A percentile compares a stretch with the other conserved stretches of the same genome.
Evolutionary conservation across 2,113 vertebrate species (phyloP).

Genomic region (Spea bombifrons): DNA sequence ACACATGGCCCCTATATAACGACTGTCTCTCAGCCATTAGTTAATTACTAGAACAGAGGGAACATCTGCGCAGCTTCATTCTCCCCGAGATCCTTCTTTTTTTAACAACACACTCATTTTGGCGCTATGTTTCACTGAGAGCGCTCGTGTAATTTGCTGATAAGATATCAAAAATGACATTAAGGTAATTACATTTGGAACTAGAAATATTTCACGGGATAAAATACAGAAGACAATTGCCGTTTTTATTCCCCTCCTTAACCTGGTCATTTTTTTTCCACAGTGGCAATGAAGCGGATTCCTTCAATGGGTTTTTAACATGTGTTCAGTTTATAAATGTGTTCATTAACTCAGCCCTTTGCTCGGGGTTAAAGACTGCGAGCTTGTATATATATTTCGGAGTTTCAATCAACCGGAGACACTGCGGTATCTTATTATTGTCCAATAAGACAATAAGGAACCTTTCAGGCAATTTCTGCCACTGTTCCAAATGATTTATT

Average conservation of each 20-base stretch:
- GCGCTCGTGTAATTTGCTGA: constrained; percentile 72
- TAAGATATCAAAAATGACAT: constrained; percentile 79
- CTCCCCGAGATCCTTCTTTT: constrained; percentile 56
- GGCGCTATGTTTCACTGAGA: constrained; percentile 66
- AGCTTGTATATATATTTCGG: constrained; percentile 19
- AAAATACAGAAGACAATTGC: constrained; percentile 60
- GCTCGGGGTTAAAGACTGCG: constrained; percentile 37
- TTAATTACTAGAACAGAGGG: constrained; percentile 58
- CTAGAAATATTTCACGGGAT: constrained; percentile 66
- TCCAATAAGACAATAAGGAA: background rate
- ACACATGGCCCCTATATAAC: constrained; percentile 51
- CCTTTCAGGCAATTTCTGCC: background rate
- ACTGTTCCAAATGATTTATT: background rate
- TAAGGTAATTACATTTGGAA: constrained; percentile 72
- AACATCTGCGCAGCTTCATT: constrained; percentile 55
- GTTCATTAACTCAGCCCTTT: constrained; percentile 46
- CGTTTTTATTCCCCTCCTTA: constrained; percentile 28
- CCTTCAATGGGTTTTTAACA: constrained; percentile 55
- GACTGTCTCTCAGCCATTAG: constrained; percentile 51
- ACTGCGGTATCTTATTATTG: constrained; percentile 2
- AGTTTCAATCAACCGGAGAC: constrained; percentile 17
- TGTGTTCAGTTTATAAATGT: constrained; percentile 50
- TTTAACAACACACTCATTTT: constrained; percentile 67
- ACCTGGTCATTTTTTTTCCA: constrained; percentile 57
- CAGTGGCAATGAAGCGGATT: constrained; percentile 52